phyloP scores from a whole-genome alignment of 1,140 invertebrate species.

The Drosophila lacteicornis region DNA sequence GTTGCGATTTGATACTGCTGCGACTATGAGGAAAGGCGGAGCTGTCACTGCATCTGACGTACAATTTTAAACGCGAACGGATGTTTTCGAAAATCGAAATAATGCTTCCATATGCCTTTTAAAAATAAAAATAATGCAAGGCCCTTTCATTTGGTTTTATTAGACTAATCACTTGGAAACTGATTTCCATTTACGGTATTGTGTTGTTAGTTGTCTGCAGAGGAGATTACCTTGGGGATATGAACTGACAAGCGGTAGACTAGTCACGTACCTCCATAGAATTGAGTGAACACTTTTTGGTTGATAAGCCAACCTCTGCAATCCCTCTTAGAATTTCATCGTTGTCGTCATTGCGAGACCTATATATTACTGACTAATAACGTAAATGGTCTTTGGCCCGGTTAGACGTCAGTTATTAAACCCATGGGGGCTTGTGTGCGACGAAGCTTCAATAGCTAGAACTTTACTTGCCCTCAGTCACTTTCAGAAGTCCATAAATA shows the following conservation, averaged over 20 bases:
- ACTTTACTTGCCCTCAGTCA: background rate
- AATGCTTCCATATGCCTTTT: too few relatives aligned
- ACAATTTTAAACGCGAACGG: background rate
- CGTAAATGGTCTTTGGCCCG: background rate
- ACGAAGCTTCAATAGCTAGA: background rate
- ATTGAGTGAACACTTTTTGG: background rate
- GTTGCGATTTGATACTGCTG: background rate
- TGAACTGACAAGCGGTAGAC: background rate
- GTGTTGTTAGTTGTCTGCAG: background rate
- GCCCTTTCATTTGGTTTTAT: background rate
- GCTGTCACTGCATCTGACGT: background rate
- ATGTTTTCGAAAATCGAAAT: background rate
- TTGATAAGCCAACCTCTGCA: constrained; percentile 15
- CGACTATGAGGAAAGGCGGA: background rate
- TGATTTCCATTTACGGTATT: background rate
- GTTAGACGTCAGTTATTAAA: background rate
- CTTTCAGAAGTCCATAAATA: background rate
- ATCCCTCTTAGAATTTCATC: constrained; percentile 9
- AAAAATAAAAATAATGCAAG: background rate
- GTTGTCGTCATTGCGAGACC: background rate
- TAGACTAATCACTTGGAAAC: background rate
- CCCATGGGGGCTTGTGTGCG: too few relatives aligned
- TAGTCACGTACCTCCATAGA: constrained; percentile 8
- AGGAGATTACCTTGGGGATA: constrained; percentile 24
- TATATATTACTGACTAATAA: background rate